Evolutionary conservation across 2,797 vertebrate species (phyloP).

Genomic region (Thripadectes ignobilis): DNA sequence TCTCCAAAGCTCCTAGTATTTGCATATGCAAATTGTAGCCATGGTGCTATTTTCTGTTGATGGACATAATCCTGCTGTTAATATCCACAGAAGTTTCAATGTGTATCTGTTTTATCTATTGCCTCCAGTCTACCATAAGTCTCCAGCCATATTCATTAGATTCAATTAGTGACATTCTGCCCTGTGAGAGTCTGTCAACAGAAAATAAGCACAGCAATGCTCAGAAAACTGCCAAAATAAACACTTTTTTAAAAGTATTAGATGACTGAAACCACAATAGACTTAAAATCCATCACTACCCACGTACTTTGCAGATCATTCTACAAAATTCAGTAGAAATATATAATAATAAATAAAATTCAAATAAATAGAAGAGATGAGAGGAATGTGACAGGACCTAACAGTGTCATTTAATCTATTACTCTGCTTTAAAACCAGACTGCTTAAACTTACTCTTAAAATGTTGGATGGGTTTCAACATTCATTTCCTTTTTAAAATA

Average conservation of each 20-base stretch:
- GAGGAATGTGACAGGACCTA: neutral
- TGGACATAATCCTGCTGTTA: slow-evolving; percentile 43
- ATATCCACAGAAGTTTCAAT: slow-evolving; percentile 17
- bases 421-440: neutral
- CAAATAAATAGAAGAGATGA: neutral
- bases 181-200: slow-evolving; percentile 28
- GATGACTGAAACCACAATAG: neutral
- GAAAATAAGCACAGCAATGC: neutral
- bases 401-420: neutral
- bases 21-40: slow-evolving; percentile 26
- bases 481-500: neutral
- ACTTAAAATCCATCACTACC: neutral
- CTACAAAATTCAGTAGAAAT: neutral
- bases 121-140: slow-evolving; percentile 1
- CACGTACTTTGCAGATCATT: neutral
- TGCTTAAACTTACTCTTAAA: neutral
- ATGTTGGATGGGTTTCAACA: neutral
- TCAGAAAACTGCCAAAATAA: slow-evolving; percentile 35
- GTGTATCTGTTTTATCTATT: slow-evolving; percentile 21
- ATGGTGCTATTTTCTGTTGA: neutral
- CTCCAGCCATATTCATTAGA: slow-evolving; percentile 28
- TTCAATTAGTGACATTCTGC: slow-evolving; percentile 34
- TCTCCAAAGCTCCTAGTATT: neutral
- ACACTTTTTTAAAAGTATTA: neutral
- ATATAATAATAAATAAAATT: neutral